Evolutionary conservation across 1,140 invertebrate species (phyloP).

Genomic region (Eulimnadia texana): DNA sequence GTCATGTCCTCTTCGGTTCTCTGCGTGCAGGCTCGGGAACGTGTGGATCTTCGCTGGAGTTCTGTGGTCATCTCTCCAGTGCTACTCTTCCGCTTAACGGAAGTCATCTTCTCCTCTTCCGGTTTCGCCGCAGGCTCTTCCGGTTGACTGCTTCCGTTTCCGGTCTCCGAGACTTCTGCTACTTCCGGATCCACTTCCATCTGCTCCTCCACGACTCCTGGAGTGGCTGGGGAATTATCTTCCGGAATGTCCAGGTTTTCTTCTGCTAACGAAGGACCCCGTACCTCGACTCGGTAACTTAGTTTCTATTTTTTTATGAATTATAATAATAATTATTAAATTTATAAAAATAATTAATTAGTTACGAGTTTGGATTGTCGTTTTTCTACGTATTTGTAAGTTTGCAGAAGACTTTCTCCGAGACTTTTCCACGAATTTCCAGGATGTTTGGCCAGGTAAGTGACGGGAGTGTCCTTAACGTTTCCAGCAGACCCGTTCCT

Average conservation of each 20-base stretch:
- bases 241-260: not conserved
- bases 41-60: slow-evolving; percentile 48
- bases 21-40: slow-evolving; percentile 36
- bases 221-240: not conserved
- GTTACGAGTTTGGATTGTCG: slow-evolving; percentile 25
- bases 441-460: slow-evolving; percentile 43
- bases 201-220: not conserved
- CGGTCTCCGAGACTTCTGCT: not conserved
- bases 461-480: slow-evolving; percentile 34
- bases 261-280: not conserved
- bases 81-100: not conserved
- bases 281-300: not conserved
- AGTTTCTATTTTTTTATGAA: not conserved
- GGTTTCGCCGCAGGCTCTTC: not conserved
- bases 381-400: slow-evolving; percentile 43
- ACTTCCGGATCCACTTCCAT: not conserved
- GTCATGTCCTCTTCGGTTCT: slow-evolving; percentile 41
- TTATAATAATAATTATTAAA: not conserved
- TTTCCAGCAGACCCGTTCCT: slow-evolving; percentile 40
- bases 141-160: not conserved
- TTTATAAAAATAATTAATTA: slow-evolving; percentile 5
- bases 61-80: slow-evolving; percentile 31
- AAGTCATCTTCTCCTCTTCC: slow-evolving; percentile 7
- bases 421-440: slow-evolving; percentile 47
- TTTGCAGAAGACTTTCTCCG: slow-evolving; percentile 46